phyloP scores from a whole-genome alignment of 2,888 invertebrate species.

The Diarsia dahlii region DNA sequence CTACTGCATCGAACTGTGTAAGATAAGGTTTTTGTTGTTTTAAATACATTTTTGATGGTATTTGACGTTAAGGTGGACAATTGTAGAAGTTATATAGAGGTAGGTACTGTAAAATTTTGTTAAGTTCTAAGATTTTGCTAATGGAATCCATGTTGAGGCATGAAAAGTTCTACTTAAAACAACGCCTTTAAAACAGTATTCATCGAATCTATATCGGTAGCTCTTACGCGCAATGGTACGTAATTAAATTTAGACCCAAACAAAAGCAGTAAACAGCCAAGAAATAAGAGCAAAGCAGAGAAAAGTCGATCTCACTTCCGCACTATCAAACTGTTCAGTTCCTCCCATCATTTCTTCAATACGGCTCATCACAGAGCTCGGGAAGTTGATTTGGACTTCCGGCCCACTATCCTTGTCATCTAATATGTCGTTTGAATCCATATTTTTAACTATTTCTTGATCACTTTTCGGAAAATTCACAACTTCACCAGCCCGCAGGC shows the following conservation, averaged over 20 bases:
- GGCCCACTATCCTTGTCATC: constrained; percentile 87
- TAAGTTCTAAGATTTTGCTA: not conserved
- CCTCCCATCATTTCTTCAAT: constrained; percentile 98
- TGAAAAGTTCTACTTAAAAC: not conserved
- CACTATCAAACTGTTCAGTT: constrained; percentile 96
- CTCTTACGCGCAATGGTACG: not conserved
- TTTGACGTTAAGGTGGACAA: no score
- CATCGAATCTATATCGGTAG: no score
- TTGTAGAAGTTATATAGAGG: not conserved
- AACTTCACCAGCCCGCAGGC: constrained; percentile 47
- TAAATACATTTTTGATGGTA: not conserved
- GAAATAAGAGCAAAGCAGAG: constrained; percentile 8
- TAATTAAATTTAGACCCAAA: constrained; percentile 11
- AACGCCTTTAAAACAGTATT: not conserved
- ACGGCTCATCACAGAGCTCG: constrained; percentile 96
- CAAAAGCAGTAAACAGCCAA: constrained; percentile 8
- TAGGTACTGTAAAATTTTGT: not conserved
- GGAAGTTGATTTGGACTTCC: constrained; percentile 92
- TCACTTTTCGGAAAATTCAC: constrained; percentile 43
- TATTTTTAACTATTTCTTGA: constrained; percentile 61
- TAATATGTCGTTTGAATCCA: constrained; percentile 82
- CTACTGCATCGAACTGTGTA: constrained; percentile 96
- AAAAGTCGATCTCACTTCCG: constrained; percentile 84
- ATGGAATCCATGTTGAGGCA: not conserved
- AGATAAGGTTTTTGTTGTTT: not conserved